Percentiles rank a stretch among this genome's conserved stretches.
Conservation (phyloP, 2,113 vertebrate species). For the Mionectes macconnelli region DNA sequence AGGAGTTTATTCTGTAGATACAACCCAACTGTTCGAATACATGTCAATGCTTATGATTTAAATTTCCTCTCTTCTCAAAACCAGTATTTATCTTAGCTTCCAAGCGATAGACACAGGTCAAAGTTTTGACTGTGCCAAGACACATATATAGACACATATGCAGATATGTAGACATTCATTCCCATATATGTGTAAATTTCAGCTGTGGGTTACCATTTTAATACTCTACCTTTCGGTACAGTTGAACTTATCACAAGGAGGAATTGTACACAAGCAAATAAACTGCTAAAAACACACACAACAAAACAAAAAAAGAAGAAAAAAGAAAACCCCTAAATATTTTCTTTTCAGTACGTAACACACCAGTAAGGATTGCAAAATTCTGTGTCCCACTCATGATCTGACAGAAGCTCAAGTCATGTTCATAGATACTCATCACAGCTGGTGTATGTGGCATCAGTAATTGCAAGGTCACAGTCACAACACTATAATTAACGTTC, state of each 20-base stretch:
- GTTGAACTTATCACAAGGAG: background rate
- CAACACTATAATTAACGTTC: background rate
- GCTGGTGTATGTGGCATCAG: background rate
- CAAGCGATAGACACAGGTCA: background rate
- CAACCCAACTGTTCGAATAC: background rate
- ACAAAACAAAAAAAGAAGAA: accelerated
- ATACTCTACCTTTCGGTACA: background rate
- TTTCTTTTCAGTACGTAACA: background rate
- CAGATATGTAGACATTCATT: background rate
- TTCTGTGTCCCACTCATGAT: background rate
- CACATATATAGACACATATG: background rate
- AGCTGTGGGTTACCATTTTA: background rate
- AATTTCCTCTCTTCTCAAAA: background rate
- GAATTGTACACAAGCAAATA: background rate
- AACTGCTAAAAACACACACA: background rate
- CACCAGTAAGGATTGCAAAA: background rate
- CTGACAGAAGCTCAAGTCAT: background rate
- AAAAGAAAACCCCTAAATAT: accelerated
- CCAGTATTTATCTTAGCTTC: background rate
- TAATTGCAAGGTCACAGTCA: slow-evolving; percentile 20
- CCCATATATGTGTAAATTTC: background rate
- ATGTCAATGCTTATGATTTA: background rate
- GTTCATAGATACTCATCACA: background rate
- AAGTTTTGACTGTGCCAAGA: background rate
- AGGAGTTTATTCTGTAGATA: background rate